Conservation (phyloP, 2,797 vertebrate species). For the Sarcophilus harrisii region DNA sequence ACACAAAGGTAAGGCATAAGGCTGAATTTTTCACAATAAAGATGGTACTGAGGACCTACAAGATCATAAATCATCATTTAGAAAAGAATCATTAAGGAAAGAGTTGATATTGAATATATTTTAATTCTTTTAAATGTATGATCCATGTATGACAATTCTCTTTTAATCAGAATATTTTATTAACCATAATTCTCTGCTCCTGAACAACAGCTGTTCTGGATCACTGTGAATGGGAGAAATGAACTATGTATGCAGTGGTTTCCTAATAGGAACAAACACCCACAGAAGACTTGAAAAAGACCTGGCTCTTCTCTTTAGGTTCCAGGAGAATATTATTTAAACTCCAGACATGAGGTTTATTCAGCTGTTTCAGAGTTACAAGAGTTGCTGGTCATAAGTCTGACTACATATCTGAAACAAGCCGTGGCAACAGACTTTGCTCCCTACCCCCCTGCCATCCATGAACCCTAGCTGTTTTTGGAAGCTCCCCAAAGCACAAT, state of each 20-base stretch:
- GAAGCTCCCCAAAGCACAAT: background rate
- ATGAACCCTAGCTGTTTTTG: background rate
- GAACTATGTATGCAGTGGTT: background rate
- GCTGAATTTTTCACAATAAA: background rate
- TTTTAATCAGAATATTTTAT: constrained; percentile 15
- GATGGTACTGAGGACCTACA: constrained; percentile 40
- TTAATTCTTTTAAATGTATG: background rate
- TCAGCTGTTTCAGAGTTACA: constrained; percentile 1
- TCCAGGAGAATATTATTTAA: background rate
- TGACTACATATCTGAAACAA: background rate
- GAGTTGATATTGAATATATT: background rate
- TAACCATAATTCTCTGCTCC: background rate
- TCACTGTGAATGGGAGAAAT: background rate
- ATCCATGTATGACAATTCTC: background rate
- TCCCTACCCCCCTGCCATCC: background rate
- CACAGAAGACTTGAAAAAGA: background rate
- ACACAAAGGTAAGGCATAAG: background rate
- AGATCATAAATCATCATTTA: background rate
- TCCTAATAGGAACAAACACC: constrained; percentile 1
- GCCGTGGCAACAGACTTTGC: background rate
- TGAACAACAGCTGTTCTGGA: constrained; percentile 2
- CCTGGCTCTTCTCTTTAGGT: too few species aligned
- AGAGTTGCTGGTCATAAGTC: background rate
- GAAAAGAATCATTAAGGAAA: background rate
- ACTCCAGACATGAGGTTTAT: background rate